Percentiles rank a stretch among this genome's conserved stretches.
Conservation (phyloP, 2,888 invertebrate genomes). For the Mesorhabditis sp. region DNA sequence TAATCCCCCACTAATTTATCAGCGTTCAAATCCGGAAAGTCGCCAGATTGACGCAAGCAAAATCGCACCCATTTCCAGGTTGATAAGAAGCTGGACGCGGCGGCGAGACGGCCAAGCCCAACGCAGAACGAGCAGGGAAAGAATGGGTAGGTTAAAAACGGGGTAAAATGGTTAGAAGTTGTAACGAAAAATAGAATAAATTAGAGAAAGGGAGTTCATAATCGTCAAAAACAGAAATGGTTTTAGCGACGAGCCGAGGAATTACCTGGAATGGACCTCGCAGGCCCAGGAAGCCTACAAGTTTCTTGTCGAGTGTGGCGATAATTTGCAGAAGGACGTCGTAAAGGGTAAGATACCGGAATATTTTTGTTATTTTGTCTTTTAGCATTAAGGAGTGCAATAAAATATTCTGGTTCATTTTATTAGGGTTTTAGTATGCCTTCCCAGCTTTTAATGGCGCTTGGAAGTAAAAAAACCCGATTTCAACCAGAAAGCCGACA, state of each 20-base stretch:
- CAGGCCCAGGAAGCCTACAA: conserved; percentile 81
- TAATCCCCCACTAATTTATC: too few species aligned
- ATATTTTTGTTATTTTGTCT: neutral
- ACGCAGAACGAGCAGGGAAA: neutral
- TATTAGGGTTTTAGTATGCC: too few species aligned
- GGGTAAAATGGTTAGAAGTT: neutral
- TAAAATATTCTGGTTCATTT: too few species aligned
- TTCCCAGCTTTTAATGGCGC: too few species aligned
- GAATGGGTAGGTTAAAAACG: neutral
- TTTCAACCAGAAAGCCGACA: too few species aligned
- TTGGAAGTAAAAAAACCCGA: too few species aligned
- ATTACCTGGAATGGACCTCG: conserved; percentile 30
- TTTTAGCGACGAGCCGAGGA: too few species aligned
- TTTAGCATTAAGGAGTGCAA: too few species aligned
- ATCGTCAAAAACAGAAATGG: too few species aligned
- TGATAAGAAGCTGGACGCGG: neutral
- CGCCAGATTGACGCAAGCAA: too few species aligned
- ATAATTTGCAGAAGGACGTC: conserved; percentile 35
- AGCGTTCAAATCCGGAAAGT: too few species aligned
- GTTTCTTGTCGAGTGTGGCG: conserved; percentile 73
- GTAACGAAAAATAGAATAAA: neutral
- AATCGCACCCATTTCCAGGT: neutral
- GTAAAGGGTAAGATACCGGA: neutral
- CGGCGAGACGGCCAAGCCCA: neutral
- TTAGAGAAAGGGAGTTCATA: neutral